Percentiles rank a stretch among this genome's conserved stretches.
These are phyloP conservation scores for Belonocnema kinseyi DNA, from an alignment of 1,140 invertebrate genomes.

Conservation along the genomic window DNA sequence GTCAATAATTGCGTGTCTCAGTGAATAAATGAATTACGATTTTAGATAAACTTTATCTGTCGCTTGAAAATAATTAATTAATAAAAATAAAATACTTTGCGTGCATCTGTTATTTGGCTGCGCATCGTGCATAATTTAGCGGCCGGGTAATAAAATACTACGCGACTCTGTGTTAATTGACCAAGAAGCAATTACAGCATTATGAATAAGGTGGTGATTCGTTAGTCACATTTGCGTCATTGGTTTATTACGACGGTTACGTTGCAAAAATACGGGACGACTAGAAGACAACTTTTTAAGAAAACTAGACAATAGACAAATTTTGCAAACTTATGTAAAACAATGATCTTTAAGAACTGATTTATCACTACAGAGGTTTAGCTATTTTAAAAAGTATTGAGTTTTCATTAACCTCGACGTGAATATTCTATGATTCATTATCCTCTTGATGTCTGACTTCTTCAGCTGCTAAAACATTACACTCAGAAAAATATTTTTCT, in stretches of 20 bases:
- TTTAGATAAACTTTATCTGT: neutral
- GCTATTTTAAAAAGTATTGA: neutral
- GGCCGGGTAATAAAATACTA: conserved; percentile 59
- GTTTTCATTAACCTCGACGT: conserved; percentile 10
- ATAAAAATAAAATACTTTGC: neutral
- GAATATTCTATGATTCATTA: conserved; percentile 21
- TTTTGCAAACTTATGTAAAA: conserved; percentile 16
- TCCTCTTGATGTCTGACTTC: neutral
- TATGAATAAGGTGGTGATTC: conserved; percentile 59
- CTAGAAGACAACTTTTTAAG: neutral
- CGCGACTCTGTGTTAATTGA: conserved; percentile 62
- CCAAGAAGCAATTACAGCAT: conserved; percentile 60
- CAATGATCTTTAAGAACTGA: neutral
- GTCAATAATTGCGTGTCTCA: too few relatives aligned
- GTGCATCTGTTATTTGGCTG: conserved; percentile 13
- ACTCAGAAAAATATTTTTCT: too few relatives aligned
- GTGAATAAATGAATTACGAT: too few relatives aligned
- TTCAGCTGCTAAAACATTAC: too few relatives aligned
- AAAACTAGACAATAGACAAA: conserved; percentile 5
- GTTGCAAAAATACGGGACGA: neutral
- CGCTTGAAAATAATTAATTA: conserved; percentile 13
- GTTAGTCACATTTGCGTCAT: conserved; percentile 65
- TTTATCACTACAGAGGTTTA: conserved; percentile 15
- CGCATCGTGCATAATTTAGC: conserved; percentile 53
- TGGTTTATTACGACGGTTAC: conserved; percentile 54